Evolutionary conservation across 1,140 invertebrate genomes (phyloP).

Genomic region (Neodiprion pinetum): DNA sequence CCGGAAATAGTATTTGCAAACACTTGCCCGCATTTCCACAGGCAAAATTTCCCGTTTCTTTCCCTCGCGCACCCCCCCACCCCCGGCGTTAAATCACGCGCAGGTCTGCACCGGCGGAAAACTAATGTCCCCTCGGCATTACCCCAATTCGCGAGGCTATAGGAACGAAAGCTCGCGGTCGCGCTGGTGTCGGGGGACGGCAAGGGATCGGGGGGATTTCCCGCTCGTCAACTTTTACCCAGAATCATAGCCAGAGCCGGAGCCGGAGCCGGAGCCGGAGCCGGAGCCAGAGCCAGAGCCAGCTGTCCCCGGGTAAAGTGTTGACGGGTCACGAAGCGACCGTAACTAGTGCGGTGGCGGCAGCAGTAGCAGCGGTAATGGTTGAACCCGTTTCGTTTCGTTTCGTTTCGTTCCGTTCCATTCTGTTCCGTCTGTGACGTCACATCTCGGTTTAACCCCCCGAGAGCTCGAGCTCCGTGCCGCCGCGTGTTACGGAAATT

Average conservation of each 20-base stretch:
- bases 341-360: neutral
- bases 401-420: neutral
- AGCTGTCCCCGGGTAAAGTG: neutral
- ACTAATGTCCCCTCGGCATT: too few species aligned
- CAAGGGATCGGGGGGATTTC: neutral
- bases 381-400: neutral
- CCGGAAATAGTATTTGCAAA: too few species aligned
- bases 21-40: too few species aligned
- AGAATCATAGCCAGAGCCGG: too few species aligned
- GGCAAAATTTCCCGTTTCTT: too few species aligned
- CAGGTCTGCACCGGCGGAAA: too few species aligned
- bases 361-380: neutral
- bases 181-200: neutral
- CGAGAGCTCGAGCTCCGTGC: neutral
- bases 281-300: too few species aligned
- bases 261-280: too few species aligned
- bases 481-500: constrained; percentile 2
- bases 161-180: too few species aligned
- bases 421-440: neutral
- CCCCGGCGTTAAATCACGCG: too few species aligned
- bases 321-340: constrained; percentile 1
- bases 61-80: too few species aligned
- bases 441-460: neutral
- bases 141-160: too few species aligned
- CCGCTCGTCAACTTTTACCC: neutral